Evolutionary conservation across 2,888 invertebrate species (phyloP), one percentile per base, ranked within the genome.

Genomic region (Hirtodrosophila trivittata): DNA sequence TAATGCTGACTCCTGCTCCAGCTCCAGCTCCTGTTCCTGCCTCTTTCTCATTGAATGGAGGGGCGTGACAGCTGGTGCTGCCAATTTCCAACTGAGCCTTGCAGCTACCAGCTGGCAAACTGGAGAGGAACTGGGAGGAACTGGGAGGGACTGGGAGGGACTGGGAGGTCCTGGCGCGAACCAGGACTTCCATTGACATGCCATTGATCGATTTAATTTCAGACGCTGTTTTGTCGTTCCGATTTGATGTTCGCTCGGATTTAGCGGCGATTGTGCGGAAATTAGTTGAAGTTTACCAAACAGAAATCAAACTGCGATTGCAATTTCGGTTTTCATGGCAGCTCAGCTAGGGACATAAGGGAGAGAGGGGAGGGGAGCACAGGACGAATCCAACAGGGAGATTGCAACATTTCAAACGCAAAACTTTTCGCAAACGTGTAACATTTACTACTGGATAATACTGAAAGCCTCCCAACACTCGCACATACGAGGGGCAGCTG

Each of bases 171-270:
- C 18, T 21, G 18, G 5, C 18, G 18, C 2, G 18, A 21, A 21
- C 5, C 18, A 21, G 18, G 21, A 13, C 12, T 26, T 33, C 32
- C 30, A 49, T 14, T 16, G 42, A 25, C 43, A 37, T 21, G 18
- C 56, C 60, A 75, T 41, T 58, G 75, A 77, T 75, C 75, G 75
- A 77, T 81, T 81, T 75, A 65, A 66, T 70, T 75, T 68, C 60
- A 50, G 52, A 49, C 39, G 70, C 56, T 73, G 52, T 69, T 69
- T 69, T 69, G 54, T 49, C 63, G 54, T 52, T 70, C 57, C 69
- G 43, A 73, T 73, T 73, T 50, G 69, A 66, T 62, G 64, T 57
- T 68, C 64, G 58, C 45, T 60, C 41, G 46, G 49, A 58, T 69
- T 73, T 73, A 51, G 35, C 47, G 55, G 56, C 70, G 66, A 60